Percentiles rank a stretch among this genome's conserved stretches.
These are phyloP conservation scores for Tretioscincus oriximinensis DNA, from an alignment of 2,113 vertebrate genomes.

Conservation along the genomic window DNA sequence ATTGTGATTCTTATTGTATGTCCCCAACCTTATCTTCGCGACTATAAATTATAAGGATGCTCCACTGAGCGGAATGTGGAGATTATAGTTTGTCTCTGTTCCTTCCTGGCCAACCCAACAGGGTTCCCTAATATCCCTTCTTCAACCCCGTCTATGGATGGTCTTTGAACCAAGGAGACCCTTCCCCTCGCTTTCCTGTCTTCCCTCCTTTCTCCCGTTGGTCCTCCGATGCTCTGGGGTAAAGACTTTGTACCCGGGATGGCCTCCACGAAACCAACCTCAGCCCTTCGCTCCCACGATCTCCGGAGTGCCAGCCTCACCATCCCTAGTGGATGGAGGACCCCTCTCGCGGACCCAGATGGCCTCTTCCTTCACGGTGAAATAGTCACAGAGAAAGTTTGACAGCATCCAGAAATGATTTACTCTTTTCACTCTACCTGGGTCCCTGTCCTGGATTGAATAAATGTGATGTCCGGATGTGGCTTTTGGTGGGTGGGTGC, in stretches of 20 bases:
- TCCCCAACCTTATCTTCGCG: conserved; percentile 88
- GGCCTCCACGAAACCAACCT: no score
- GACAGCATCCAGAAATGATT: no score
- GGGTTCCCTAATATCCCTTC: conserved; percentile 68
- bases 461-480: no score
- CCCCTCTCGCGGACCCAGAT: background rate
- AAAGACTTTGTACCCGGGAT: background rate
- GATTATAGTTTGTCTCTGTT: conserved; percentile 75
- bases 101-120: background rate
- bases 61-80: conserved; percentile 91
- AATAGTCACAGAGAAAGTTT: no score
- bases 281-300: background rate
- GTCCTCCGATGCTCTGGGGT: background rate
- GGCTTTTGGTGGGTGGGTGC: no score
- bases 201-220: background rate
- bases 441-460: no score
- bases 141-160: conserved; percentile 74
- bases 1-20: conserved; percentile 81
- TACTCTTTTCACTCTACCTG: no score
- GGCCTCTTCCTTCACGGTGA: background rate
- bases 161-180: conserved; percentile 84
- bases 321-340: background rate
- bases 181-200: conserved; percentile 23
- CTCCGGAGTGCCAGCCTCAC: background rate
- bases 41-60: conserved; percentile 95